Evolutionary conservation across 2,888 invertebrate species (phyloP), one percentile per base, ranked within the genome.

Genomic region (Aleiodes leptofemur): DNA sequence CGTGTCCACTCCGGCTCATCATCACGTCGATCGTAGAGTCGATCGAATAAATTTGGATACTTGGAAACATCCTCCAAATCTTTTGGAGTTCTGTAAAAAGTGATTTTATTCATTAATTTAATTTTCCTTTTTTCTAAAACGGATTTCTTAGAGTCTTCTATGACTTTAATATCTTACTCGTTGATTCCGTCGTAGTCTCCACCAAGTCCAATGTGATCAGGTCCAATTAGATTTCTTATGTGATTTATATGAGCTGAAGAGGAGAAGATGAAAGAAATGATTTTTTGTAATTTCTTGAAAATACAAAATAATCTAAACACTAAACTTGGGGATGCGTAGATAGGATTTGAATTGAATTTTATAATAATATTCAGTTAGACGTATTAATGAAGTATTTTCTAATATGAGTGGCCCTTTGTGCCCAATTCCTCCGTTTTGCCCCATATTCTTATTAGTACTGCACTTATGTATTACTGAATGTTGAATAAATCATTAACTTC

Each of bases 121-220:
- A 56, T 69, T 72, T 23, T 6, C 23, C 23, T 23, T 29, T 31
- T 53, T 31, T n/a, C 5, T 57, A 31, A 9, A 56, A 23, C 11
- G 14, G 29, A 23, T 31, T 34, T 57, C 31, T 14, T 5, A 9
- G 57, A 57, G 29, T 31, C 8, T 31, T 23, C 4, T 31, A 13
- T 31, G 11, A 57, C 9, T 55, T 55, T 23, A 71, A 72, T 78
- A 82, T 59, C 84, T 85, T 84, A 90, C 90, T 73, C 50, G 1
- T 55, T 77, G 61, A 91, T 89, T 53, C 92, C 92, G 79, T 92
- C 91, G 79, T 88, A 92, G 82, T 91, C 92, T 6, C 89, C 90
- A 13, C 92, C 92, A 74, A 92, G 90, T 34, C 92, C 92, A 53
- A 92, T 90, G 77, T 91, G 88, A 79, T 91, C 90, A 9, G 90